Evolutionary conservation across 2,797 vertebrate genomes (phyloP), one percentile per base, ranked within the genome.

Genomic region (Spatula clypeata): DNA sequence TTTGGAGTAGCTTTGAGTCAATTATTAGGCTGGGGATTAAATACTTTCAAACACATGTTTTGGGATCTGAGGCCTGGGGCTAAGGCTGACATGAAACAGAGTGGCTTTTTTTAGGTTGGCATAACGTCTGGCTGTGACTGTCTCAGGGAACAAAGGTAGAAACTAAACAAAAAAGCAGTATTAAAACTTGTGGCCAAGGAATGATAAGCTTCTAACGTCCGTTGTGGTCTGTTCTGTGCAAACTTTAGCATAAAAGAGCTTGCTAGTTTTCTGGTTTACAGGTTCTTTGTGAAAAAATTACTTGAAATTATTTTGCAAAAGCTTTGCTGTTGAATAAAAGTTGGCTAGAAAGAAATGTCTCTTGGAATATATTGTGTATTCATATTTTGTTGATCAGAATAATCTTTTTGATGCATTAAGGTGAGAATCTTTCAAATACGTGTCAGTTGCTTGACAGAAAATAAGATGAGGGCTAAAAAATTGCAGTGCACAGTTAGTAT

Each of bases 21-120:
- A 86, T 94, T 91, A 57, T 42, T 82, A 88, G 90, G 73, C 71
- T 93, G 54, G 83, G 85, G 86, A 91, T 91, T 94, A 95, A 96
- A 86, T 72, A 81, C 85, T 94, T 95, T 57, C 64, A 81, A 88
- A 85, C 7, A 10, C 79, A 72, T 42, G 7, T 86, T 94, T 84
- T 70, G 81, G 82, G 91, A 95, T 93, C 79, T 84, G 94, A 90
- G 83, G 90, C 95, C 94, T 88, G 79, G 20, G 88, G 96, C 94
- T 94, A 97, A 88, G 90, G 45, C 60, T 86, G 69, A 93, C 90
- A 94, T 94, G 80, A 97, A 95, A 96, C 92, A 94, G 38, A 66
- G 18, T 47, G 86, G 90, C 38, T 40, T 62, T 65, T 95, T 95
- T 88, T 60, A 88, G 90, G 79, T 83, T 86, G 66, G 51, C 53